Evolutionary conservation across 2,113 vertebrate species (phyloP), one percentile per base, ranked within the genome.

Genomic region (Delphinapterus leucas): DNA sequence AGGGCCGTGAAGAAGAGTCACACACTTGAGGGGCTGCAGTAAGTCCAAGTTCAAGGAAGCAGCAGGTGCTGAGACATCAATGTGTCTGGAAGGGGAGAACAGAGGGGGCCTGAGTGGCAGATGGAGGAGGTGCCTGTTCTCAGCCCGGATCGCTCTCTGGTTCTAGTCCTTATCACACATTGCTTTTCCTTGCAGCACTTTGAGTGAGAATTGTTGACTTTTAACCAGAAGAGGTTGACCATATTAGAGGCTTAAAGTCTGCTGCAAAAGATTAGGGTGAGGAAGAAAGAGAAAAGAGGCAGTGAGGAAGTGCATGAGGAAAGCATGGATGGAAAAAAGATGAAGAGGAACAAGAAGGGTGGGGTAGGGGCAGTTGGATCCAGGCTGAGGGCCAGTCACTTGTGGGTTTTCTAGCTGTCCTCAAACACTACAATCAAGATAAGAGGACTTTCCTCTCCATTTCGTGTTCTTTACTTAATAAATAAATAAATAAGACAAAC

Each of bases 401-500:
- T 4, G 67, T 14, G 4, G 33, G 44, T 25, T 93, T 49, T 79
- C 61, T 33, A 15, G 47, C 55, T 20, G 28, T 70, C 58, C 41
- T 81, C 26, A n/a, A 36, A 74, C 55, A 63, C 44, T 58, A 13
- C 17, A 36, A 20, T 44, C 90, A 95, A 65, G 38, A 76, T 38
- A 89, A 89, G 73, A 47, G 12, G 33, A 21, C 74, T 53, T 80
- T 77, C 36, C 13, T 88, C 21, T 96, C 26, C 8, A 18, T 86
- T 76, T 60, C 38, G 7, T 96, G 31, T 60, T 96, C 49, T 96
- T 88, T 89, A 79, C 49, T 97, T 93, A 92, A 96, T 95, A 97
- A 88, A 94, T 95, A 98, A 81, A 97, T 97, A 97, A 97, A 85
- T 76, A 94, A 96, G 96, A 96, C 95, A 95, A 95, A 95, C 89